Conservation (phyloP, 2,113 vertebrate genomes). For the Heterocephalus glaber region DNA sequence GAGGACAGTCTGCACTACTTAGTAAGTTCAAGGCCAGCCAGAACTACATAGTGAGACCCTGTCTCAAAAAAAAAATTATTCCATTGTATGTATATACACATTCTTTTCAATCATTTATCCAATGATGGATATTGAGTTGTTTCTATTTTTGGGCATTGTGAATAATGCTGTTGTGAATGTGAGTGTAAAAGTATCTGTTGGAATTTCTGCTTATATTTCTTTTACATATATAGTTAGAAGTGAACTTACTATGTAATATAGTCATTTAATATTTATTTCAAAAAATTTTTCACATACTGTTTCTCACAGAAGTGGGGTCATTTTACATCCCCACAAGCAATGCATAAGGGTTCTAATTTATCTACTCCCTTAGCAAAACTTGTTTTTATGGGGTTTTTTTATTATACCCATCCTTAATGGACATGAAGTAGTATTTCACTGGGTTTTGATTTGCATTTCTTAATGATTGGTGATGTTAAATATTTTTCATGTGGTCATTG, state of each 20-base stretch:
- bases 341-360: not conserved
- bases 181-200: not conserved
- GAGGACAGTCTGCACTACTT: no score
- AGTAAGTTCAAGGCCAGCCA: no score
- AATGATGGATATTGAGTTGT: not conserved
- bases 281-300: not conserved
- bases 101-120: not conserved
- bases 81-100: not conserved
- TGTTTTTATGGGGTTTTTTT: not conserved
- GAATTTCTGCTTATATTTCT: not conserved
- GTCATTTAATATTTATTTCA: not conserved
- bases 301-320: not conserved
- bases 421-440: not conserved
- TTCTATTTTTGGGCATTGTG: not conserved
- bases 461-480: not conserved
- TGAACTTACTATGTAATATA: not conserved
- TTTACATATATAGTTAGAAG: not conserved
- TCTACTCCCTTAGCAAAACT: not conserved
- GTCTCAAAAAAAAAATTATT: not conserved
- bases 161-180: not conserved
- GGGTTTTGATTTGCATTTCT: not conserved
- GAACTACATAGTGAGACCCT: no score
- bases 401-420: not conserved
- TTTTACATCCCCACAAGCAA: not conserved
- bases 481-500: not conserved